Conservation (phyloP, 2,797 vertebrate species). For the Botia almorhae region DNA sequence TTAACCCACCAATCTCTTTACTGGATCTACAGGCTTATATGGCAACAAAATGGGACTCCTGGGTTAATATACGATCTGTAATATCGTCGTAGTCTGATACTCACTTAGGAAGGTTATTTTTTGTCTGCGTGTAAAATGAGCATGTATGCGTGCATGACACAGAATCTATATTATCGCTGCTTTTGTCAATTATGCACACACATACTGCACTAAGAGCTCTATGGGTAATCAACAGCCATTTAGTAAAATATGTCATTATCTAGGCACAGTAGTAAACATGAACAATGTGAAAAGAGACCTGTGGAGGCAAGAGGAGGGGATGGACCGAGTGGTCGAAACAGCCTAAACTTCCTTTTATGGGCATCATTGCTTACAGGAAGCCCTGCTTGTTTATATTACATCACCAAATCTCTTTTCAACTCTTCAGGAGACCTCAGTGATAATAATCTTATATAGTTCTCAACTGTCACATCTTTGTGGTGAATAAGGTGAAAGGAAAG, state of each 20-base stretch:
- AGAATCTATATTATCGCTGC: too few species aligned
- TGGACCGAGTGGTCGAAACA: too few species aligned
- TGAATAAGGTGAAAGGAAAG: constrained; percentile 6
- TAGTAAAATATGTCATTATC: too few species aligned
- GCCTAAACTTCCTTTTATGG: not conserved
- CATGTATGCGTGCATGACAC: too few species aligned
- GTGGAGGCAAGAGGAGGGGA: not conserved
- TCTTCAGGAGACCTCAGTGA: not conserved
- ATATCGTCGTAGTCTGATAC: constrained; percentile 25
- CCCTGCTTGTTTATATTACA: constrained; percentile 12
- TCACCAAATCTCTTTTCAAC: constrained; percentile 1
- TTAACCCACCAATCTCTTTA: constrained; percentile 50
- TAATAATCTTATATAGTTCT: constrained; percentile 32
- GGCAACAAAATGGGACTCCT: not conserved
- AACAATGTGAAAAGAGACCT: not conserved
- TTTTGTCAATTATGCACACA: too few species aligned
- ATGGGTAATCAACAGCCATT: too few species aligned
- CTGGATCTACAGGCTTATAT: constrained; percentile 45
- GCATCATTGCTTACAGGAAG: constrained; percentile 30
- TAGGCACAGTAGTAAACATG: too few species aligned
- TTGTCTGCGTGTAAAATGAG: too few species aligned
- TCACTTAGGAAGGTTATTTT: not conserved
- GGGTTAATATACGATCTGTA: constrained; percentile 6
- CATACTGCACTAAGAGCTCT: too few species aligned
- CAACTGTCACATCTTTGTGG: constrained; percentile 31